Conservation (phyloP, 2,113 vertebrate species). For the Cyprinodon brontotheroides region DNA sequence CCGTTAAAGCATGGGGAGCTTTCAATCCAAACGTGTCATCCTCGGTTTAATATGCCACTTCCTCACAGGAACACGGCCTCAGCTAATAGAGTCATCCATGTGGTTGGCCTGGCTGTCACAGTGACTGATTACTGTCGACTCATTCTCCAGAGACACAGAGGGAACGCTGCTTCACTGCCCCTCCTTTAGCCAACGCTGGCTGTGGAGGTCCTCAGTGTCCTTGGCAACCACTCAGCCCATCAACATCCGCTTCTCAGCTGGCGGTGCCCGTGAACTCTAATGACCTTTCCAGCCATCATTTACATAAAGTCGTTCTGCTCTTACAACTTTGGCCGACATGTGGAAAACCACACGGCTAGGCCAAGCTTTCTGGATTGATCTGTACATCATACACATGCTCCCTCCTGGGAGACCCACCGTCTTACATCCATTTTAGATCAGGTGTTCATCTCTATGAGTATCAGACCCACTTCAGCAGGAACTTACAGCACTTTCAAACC, state of each 20-base stretch:
- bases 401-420: background rate
- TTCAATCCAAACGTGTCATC: slow-evolving; percentile 14
- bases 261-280: slow-evolving; percentile 43
- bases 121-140: slow-evolving; percentile 58
- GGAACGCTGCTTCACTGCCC: slow-evolving; percentile 34
- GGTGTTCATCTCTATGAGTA: background rate
- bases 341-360: background rate
- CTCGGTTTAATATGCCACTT: slow-evolving; percentile 24
- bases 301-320: slow-evolving; percentile 44
- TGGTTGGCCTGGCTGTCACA: slow-evolving; percentile 44
- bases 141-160: slow-evolving; percentile 44
- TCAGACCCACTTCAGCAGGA: slow-evolving; percentile 4
- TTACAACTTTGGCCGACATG: slow-evolving; percentile 15
- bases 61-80: slow-evolving; percentile 44
- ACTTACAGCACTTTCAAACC: background rate
- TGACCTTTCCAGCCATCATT: slow-evolving; percentile 52
- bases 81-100: slow-evolving; percentile 46
- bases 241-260: slow-evolving; percentile 36
- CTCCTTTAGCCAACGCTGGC: slow-evolving; percentile 1
- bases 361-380: background rate
- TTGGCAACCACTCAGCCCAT: slow-evolving; percentile 52
- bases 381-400: background rate
- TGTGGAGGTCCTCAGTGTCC: slow-evolving; percentile 57
- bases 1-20: background rate
- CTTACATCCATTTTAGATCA: slow-evolving; percentile 5